phyloP scores from a whole-genome alignment of 2,888 invertebrate genomes.

The Ormia ochracea region DNA sequence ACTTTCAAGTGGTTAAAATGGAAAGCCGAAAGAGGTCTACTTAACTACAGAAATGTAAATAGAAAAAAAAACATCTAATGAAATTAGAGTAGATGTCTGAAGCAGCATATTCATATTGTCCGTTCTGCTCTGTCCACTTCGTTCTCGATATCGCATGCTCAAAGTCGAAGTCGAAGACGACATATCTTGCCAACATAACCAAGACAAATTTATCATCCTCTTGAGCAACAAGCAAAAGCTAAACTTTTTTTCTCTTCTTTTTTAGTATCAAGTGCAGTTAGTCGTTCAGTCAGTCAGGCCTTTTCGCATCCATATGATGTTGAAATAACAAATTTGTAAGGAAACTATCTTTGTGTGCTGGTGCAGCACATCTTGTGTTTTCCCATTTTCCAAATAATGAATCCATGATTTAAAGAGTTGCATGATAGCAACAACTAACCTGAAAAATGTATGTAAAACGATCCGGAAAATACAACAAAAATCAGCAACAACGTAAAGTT shows the following conservation, averaged over 20 bases:
- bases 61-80: neutral
- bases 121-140: neutral
- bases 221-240: constrained; percentile 10
- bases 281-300: constrained; percentile 6
- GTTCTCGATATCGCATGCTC: constrained; percentile 19
- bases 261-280: constrained; percentile 42
- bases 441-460: constrained; percentile 49
- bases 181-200: constrained; percentile 10
- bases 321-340: constrained; percentile 2
- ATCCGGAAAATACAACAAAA: neutral
- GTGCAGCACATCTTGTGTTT: constrained; percentile 10
- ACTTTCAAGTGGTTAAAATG: neutral
- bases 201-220: constrained; percentile 19
- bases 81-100: neutral
- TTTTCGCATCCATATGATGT: constrained; percentile 6
- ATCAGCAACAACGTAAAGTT: constrained; percentile 38
- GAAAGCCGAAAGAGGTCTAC: neutral
- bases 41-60: neutral
- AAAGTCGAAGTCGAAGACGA: constrained; percentile 6
- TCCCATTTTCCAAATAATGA: constrained; percentile 46
- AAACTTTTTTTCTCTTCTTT: neutral
- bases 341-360: constrained; percentile 19
- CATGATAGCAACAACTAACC: constrained; percentile 57
- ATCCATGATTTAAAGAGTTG: constrained; percentile 41
- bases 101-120: neutral